Evolutionary conservation across 2,888 invertebrate species (phyloP), one percentile per base, ranked within the genome.

Genomic region (Cheilosia variabilis): DNA sequence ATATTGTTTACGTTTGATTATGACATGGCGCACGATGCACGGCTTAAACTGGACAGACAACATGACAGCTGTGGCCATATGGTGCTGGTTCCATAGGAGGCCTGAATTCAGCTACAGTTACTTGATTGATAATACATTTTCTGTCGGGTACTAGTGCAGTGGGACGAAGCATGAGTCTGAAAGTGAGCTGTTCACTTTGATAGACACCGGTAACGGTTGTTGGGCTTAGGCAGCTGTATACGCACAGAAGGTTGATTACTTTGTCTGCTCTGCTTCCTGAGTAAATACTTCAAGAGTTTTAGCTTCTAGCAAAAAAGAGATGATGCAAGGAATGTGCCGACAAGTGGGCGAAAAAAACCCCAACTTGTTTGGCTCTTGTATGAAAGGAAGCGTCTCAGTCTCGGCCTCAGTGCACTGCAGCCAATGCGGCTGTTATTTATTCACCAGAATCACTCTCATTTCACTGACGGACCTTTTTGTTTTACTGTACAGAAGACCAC

Each of bases 51-150:
- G 60, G 71, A 77, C 77, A 72, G 71, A 43, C 37, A 66, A 77
- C 77, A 72, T 78, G 82, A 77, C 77, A 77, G 66, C 47, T 82
- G 72, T 71, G 66, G 77, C 17, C 22, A 50, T 47, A 45, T 31
- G 31, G 4, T 15, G 34, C 1, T 17, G 45, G 2, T 43, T 13
- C n/a, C 24, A 31, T 6, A 19, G 47, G 45, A 27, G n/a, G 27
- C 31, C 27, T 13, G 15, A 15, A 34, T 63, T 47, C 17, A 3
- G 3, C 19, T 63, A 31, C 15, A 13, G 13, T 34, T 63, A 31
- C 9, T 5, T 52, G 24, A 47, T 37, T 37, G 37, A 37, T 41
- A 58, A 58, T 57, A 2, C 5, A 19, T 55, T 34, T 31, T 55
- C 17, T 31, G 43, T 63, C 24, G 24, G 22, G 7, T 17, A 45